phyloP scores from a whole-genome alignment of 2,888 invertebrate genomes.

The Leuctra nigra region DNA sequence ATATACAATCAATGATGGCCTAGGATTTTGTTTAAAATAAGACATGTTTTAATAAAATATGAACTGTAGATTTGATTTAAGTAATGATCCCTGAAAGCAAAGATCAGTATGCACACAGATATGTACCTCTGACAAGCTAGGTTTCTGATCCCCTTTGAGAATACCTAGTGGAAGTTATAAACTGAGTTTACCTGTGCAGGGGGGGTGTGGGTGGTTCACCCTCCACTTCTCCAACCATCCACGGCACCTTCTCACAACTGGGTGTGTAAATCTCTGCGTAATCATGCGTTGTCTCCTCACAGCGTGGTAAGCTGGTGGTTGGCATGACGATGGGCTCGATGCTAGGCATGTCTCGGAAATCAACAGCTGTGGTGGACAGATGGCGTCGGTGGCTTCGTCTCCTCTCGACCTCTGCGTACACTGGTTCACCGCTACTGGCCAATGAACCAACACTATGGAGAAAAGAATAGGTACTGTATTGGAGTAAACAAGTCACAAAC shows the following conservation, averaged over 20 bases:
- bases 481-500: too few relatives aligned
- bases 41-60: too few relatives aligned
- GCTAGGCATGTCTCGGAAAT: background rate
- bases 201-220: constrained; percentile 33
- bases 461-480: too few relatives aligned
- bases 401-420: constrained; percentile 40
- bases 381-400: constrained; percentile 45
- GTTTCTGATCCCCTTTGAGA: too few relatives aligned
- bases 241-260: constrained; percentile 59
- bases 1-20: too few relatives aligned
- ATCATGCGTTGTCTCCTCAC: constrained; percentile 61
- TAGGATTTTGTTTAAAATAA: too few relatives aligned
- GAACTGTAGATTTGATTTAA: too few relatives aligned
- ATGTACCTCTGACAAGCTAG: too few relatives aligned
- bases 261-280: constrained; percentile 94
- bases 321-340: background rate
- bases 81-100: too few relatives aligned
- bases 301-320: background rate
- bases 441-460: constrained; percentile 20
- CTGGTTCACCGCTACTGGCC: constrained; percentile 36
- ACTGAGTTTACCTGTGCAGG: constrained; percentile 4
- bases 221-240: constrained; percentile 37
- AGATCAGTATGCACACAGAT: too few relatives aligned
- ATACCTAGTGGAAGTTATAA: too few relatives aligned
- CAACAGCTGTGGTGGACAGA: constrained; percentile 41